Conservation (phyloP, 1,140 invertebrate species). For the Triops longicaudatus region DNA sequence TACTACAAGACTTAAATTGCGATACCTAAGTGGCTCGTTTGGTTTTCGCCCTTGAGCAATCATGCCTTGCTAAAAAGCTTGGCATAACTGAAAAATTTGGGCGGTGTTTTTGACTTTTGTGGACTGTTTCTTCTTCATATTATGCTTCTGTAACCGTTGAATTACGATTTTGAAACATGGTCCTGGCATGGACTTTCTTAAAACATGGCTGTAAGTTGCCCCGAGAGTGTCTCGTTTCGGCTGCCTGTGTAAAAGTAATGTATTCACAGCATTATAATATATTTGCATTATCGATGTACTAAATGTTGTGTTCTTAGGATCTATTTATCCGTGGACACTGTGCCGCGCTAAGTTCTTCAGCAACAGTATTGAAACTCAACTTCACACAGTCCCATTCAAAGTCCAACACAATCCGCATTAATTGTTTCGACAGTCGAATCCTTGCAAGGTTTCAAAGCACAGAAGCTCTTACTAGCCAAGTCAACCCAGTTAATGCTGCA, state of each 20-base stretch:
- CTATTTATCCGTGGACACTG: background rate
- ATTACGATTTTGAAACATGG: background rate
- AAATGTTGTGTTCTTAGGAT: background rate
- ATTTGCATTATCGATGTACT: background rate
- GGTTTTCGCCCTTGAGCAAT: background rate
- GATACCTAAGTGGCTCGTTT: background rate
- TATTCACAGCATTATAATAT: background rate
- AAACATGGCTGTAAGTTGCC: conserved; percentile 7
- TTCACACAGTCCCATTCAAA: background rate
- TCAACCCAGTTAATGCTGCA: background rate
- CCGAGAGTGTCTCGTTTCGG: background rate
- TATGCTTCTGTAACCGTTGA: background rate
- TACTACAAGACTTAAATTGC: background rate
- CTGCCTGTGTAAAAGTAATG: background rate
- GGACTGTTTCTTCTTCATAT: background rate
- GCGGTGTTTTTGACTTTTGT: background rate
- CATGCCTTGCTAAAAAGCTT: background rate
- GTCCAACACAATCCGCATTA: background rate
- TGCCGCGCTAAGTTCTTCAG: background rate
- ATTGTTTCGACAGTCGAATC: background rate
- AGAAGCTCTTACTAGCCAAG: background rate
- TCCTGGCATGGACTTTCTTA: background rate
- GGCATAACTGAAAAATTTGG: background rate
- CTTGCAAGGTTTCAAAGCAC: background rate
- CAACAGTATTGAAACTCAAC: background rate